Evolutionary conservation across 1,140 invertebrate genomes (phyloP).

Genomic region (Drosophila orena): DNA sequence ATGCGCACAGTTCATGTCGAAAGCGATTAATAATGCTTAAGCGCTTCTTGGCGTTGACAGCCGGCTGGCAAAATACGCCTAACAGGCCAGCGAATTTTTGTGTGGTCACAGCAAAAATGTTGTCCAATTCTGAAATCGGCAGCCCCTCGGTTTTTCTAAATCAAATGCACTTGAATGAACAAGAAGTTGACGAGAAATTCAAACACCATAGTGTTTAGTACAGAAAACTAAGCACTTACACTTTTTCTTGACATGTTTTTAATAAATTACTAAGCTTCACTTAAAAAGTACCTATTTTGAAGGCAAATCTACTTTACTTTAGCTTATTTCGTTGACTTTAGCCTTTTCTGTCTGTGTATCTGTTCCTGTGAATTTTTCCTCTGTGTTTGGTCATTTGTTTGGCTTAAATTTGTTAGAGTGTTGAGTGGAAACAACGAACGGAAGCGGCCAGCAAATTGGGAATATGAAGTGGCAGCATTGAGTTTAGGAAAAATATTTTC

Average conservation of each 20-base stretch:
- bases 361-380: constrained; percentile 34
- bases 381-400: constrained; percentile 70
- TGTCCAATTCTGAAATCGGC: not conserved
- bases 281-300: too few species aligned
- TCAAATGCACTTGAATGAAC: not conserved
- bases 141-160: not conserved
- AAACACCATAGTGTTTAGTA: too few species aligned
- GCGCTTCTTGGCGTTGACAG: constrained; percentile 79
- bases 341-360: constrained; percentile 1
- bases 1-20: constrained; percentile 76
- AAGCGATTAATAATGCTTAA: constrained; percentile 82
- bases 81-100: constrained; percentile 38
- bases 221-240: too few species aligned
- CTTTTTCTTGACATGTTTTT: too few species aligned
- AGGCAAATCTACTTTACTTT: too few species aligned
- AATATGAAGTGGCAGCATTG: constrained; percentile 34
- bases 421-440: constrained; percentile 58
- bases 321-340: too few species aligned
- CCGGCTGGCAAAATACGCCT: constrained; percentile 42
- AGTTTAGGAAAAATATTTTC: constrained; percentile 28
- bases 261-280: too few species aligned
- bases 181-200: too few species aligned
- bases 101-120: constrained; percentile 42
- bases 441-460: constrained; percentile 62
- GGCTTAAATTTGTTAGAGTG: constrained; percentile 59